phyloP scores from a whole-genome alignment of 2,797 vertebrate genomes.

The Toxotes lorentzi region DNA sequence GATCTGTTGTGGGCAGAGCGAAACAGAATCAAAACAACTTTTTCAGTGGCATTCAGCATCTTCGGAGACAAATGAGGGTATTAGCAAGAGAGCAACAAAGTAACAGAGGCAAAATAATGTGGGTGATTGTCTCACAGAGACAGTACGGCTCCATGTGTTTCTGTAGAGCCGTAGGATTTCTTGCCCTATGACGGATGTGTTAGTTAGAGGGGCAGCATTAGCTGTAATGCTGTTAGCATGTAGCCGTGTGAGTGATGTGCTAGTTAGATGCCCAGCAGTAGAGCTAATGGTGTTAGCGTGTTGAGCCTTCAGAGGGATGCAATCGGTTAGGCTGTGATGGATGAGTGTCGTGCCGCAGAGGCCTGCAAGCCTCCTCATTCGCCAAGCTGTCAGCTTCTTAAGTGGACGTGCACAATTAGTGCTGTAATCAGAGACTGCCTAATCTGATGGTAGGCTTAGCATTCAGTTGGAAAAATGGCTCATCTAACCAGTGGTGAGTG shows the following conservation, averaged over 20 bases:
- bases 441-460: conserved; percentile 90
- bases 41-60: conserved; percentile 69
- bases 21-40: conserved; percentile 70
- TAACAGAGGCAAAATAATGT: conserved; percentile 71
- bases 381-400: conserved; percentile 92
- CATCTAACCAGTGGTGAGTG: conserved; percentile 82
- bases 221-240: conserved; percentile 85
- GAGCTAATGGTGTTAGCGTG: conserved; percentile 86
- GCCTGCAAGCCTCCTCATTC: conserved; percentile 86
- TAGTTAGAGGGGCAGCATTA: conserved; percentile 85
- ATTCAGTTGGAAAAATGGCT: conserved; percentile 82
- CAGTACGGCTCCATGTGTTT: conserved; percentile 51
- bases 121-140: conserved; percentile 70
- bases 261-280: conserved; percentile 86
- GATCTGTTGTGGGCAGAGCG: conserved; percentile 64
- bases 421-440: conserved; percentile 92
- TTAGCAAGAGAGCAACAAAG: conserved; percentile 72
- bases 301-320: conserved; percentile 88
- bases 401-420: conserved; percentile 92
- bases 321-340: conserved; percentile 94
- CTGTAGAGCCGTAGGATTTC: conserved; percentile 76
- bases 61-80: conserved; percentile 75
- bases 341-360: conserved; percentile 87
- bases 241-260: conserved; percentile 85
- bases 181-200: conserved; percentile 80